Evolutionary conservation across 1,140 invertebrate species (phyloP), one percentile per base, ranked within the genome.

Genomic region (Proales similis): DNA sequence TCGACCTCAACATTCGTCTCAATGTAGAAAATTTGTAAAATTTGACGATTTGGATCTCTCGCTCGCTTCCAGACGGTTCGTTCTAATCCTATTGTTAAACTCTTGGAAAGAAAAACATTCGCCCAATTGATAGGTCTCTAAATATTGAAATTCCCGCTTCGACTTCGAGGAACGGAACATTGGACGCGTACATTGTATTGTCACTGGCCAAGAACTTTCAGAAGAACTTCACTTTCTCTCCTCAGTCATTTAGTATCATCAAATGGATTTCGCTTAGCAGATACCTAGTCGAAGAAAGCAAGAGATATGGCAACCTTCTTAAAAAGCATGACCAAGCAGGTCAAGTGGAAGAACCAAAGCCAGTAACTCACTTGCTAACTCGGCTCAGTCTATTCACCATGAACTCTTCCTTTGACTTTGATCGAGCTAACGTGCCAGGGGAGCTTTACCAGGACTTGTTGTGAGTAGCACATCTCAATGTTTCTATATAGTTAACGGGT

Each of bases 361-460:
- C 57, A 20, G 38, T 61, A 20, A 61, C 57, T 12, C 57, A 61
- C 47, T 14, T 61, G 26, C 24, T 61, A 11, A 61, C 22, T 14
- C 20, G 5, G 17, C 14, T 61, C 12, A 45, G 27, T 45, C n/a
- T 61, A 12, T 45, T 30, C 14, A 45, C 24, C 11, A 3, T 61
- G 2, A 24, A 61, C 38, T 29, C 39, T 14, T 27, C 45, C 30
- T 33, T 61, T 33, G 27, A 32, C 27, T 61, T 61, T 46, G 27
- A 61, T 33, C 39, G 57, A 11, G 14, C 20, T 19, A 17, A 45
- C 24, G 36, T 61, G n/a, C 57, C 57, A 14, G 42, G 47, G 4
- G 57, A 61, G 19, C n/a, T 60, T 11, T 6, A 36, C 4, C 22
- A 26, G 32, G 33, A 42, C 20, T 14, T 60, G 11, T 42, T 5